These are phyloP conservation scores for Otus sunia DNA, from an alignment of 2,113 vertebrate species.

Conservation along the genomic window DNA sequence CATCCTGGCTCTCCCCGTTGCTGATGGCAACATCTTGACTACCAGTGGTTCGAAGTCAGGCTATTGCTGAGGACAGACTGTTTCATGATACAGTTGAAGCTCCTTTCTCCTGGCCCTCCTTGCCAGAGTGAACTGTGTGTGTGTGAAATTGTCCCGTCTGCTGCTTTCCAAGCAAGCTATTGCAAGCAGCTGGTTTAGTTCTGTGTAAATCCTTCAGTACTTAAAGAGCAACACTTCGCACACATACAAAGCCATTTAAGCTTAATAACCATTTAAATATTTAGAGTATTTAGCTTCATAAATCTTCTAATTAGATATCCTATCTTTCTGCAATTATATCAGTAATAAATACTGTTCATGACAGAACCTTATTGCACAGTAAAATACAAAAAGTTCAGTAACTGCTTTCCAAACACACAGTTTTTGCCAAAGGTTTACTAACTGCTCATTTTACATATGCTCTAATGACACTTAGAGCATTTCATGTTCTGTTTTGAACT, in stretches of 20 bases:
- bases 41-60: too few relatives aligned
- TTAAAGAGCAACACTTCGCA: not conserved
- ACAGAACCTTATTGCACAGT: not conserved
- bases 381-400: not conserved
- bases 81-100: not conserved
- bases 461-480: not conserved
- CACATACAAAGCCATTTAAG: not conserved
- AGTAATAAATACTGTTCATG: not conserved
- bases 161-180: not conserved
- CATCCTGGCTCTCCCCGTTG: fast-evolving
- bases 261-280: not conserved
- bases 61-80: not conserved
- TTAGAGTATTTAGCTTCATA: not conserved
- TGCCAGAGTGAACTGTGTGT: not conserved
- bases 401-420: not conserved
- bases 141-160: not conserved
- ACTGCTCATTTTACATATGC: not conserved
- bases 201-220: not conserved
- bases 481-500: not conserved
- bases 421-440: not conserved
- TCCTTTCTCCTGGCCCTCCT: not conserved
- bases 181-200: not conserved
- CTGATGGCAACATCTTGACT: too few relatives aligned
- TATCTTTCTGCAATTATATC: not conserved
- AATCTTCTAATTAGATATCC: not conserved